Evolutionary conservation across 2,888 invertebrate species (phyloP), one percentile per base, ranked within the genome.

Genomic region (Idaea dimidiata): DNA sequence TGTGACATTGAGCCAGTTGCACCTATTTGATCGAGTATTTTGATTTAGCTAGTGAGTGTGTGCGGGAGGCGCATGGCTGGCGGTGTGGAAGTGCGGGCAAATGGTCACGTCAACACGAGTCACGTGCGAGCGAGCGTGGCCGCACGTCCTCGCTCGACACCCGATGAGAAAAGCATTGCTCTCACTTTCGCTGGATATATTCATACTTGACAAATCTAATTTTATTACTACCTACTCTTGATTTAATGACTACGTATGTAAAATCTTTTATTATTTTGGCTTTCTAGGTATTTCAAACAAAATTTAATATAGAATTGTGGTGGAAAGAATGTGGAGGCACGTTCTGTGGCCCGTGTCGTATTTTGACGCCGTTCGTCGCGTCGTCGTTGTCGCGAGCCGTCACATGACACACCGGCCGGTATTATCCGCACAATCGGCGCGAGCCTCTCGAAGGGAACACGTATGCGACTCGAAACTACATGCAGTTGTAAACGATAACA

Each of bases 341-440:
- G 87, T 85, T 84, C 77, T 79, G 68, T 66, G 68, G 75, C 80
- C 78, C 73, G 77, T 79, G 76, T 80, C 79, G 77, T 87, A 84
- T 86, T 87, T 88, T 86, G 84, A 84, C 79, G 81, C 72, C 69
- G 69, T 72, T 14, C 43, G 43, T 43, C 43, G 24, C 24, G 24
- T 43, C 24, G 24, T 43, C 43, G 43, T 43, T 1, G 43, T 56
- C 56, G 17, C 60, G 63, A 71, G 70, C 68, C 65, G 68, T 73
- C 73, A 71, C 77, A 79, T 88, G 89, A 90, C 84, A 86, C 85
- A 85, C 80, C 81, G 82, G 82, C 85, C 86, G 84, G 87, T 80
- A 72, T 72, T 69, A 16, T 17, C 68, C 66, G 69, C 64, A 75
- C 84, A 84, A 74, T 77, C 78, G 74, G 72, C 73, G 80, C 78